phyloP scores from a whole-genome alignment of 1,140 invertebrate genomes.

The Apis florea region DNA sequence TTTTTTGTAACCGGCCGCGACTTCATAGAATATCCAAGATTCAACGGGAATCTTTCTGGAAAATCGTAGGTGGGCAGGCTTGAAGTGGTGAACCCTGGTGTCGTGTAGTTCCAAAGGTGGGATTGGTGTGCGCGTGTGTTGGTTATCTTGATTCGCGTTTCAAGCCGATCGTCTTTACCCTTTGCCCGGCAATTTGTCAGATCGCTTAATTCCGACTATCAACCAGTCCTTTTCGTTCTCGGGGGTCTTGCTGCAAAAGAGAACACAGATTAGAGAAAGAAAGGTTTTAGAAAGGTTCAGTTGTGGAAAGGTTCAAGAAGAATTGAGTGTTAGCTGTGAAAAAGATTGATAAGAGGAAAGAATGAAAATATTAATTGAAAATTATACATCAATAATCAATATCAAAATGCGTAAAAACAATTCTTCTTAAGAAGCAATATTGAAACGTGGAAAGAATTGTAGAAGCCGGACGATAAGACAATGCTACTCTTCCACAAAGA shows the following conservation, averaged over 20 bases:
- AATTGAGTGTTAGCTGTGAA: too few species aligned
- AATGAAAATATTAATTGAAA: not conserved
- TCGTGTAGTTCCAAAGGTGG: not conserved
- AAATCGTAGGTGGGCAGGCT: constrained; percentile 66
- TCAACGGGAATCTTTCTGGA: constrained; percentile 69
- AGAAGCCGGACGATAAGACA: not conserved
- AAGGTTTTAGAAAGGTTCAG: too few species aligned
- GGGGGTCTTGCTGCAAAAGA: too few species aligned
- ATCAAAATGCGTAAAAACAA: not conserved
- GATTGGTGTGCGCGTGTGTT: not conserved
- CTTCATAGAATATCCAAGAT: constrained; percentile 49
- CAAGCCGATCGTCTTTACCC: constrained; percentile 11
- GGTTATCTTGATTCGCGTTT: constrained; percentile 24
- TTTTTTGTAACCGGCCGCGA: not conserved
- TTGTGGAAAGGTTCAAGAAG: too few species aligned
- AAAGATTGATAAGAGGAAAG: not conserved
- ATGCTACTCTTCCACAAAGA: not conserved
- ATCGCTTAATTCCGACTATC: constrained; percentile 31
- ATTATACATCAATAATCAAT: not conserved
- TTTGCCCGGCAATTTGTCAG: constrained; percentile 18
- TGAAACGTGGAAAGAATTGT: not conserved
- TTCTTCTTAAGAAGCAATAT: not conserved
- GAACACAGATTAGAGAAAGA: not conserved
- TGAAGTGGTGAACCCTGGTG: not conserved
- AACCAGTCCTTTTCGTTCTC: not conserved